Evolutionary conservation across 2,113 vertebrate genomes (phyloP).

Genomic region (Formicarius rufipectus): DNA sequence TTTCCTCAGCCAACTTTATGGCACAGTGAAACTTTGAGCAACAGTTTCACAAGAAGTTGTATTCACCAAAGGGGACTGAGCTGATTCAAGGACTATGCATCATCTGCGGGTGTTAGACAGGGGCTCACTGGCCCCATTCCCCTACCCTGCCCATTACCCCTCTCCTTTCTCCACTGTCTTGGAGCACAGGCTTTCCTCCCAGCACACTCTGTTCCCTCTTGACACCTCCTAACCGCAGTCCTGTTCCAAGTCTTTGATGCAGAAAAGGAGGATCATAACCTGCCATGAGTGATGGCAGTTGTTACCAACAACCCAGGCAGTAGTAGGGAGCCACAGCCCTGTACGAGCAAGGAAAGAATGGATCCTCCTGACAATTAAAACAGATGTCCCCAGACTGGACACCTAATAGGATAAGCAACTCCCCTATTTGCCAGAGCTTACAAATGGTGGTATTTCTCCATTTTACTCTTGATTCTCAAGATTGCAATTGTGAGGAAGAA

Average conservation of each 20-base stretch:
- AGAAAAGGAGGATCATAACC: background rate
- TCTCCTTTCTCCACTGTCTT: background rate
- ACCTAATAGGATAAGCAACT: background rate
- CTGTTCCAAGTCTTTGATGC: background rate
- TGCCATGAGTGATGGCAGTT: background rate
- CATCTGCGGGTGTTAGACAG: accelerated
- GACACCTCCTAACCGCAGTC: background rate
- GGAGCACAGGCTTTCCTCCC: background rate
- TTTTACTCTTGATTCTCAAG: background rate
- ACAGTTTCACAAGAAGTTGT: background rate
- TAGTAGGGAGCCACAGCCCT: background rate
- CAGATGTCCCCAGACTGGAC: background rate
- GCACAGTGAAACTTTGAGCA: background rate
- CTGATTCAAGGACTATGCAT: background rate
- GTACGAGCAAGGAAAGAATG: background rate
- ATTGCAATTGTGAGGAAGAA: background rate
- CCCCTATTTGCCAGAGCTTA: background rate
- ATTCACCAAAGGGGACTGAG: background rate
- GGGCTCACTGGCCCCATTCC: background rate
- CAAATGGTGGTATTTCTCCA: background rate
- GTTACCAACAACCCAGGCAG: background rate
- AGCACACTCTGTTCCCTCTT: background rate
- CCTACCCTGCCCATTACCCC: too few species aligned
- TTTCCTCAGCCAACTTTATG: background rate
- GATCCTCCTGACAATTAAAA: background rate